Evolutionary conservation across 2,113 vertebrate species (phyloP), one percentile per base, ranked within the genome.

Genomic region (Mormoops blainvillei): DNA sequence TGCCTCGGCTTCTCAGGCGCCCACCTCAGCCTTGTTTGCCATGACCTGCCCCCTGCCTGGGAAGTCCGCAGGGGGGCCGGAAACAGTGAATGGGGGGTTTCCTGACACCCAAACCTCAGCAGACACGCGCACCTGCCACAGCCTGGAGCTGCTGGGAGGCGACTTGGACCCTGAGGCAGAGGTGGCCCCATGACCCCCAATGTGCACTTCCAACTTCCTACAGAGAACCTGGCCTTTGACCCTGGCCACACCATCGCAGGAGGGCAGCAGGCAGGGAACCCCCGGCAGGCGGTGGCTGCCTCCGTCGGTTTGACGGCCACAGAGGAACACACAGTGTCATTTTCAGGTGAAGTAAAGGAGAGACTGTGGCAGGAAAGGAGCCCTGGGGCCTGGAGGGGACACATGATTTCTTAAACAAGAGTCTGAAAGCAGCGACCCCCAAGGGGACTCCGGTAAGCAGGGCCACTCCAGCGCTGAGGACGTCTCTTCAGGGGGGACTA

Each of bases 191-290:
- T 16, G 82, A 11, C 31, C 4, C 20, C 61, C 20, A 2, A 12
- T 15, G 81, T 65, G 19, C 58, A n/a, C 81, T 15, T 65, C 31
- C 43, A 5, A 31, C 31, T 48, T n/a, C 61, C 48, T 14, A 41
- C 31, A 0, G 5, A 33, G 58, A 65, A 14, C 48, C 19, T 4
- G 19, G 81, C 24, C 31, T 48, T 65, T 84, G 5, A 15, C 28
- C 38, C 28, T 1, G 28, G 38, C 56, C 80, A 13, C 7, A 3
- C 81, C 81, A 0, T 10, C 4, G 7, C 20, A 31, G 0, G 0
- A 2, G 7, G 41, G 58, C 12, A 15, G 33, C 13, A 0, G 8
- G 26, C 9, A 6, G 61, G 41, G 43, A 50, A 41, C 24, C 13
- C 81, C 31, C 13, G 13, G 16, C 31, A n/a, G 19, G 33, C 4